Conservation (phyloP, 2,888 invertebrate genomes). For the Mesorhabditis spiculigera region DNA sequence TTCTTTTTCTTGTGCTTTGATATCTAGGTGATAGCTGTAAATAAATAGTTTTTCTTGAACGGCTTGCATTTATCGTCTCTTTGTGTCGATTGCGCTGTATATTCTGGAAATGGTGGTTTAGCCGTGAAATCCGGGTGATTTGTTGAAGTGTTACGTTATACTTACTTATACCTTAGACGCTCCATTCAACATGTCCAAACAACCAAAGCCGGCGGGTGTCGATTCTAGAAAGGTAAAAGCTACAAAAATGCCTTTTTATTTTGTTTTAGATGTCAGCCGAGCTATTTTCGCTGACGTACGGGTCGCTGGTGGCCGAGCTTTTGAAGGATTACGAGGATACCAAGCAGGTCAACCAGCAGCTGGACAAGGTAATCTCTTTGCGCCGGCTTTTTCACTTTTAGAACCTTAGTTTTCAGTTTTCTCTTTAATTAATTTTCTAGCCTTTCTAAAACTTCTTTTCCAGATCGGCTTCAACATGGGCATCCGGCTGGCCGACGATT, state of each 20-base stretch:
- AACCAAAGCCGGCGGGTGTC: slow-evolving; percentile 24
- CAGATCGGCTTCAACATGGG: slow-evolving; percentile 92
- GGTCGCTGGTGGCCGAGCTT: slow-evolving; percentile 92
- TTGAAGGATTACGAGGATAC: slow-evolving; percentile 91
- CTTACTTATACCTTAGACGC: too few relatives aligned
- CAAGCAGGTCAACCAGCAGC: slow-evolving; percentile 94
- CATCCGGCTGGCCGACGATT: slow-evolving; percentile 92
- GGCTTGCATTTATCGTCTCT: too few relatives aligned
- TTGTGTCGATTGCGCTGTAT: too few relatives aligned
- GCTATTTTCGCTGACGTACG: slow-evolving; percentile 92
- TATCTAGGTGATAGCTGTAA: too few relatives aligned
- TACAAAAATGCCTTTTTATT: neutral
- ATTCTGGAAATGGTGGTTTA: too few relatives aligned
- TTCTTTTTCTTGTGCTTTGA: too few relatives aligned
- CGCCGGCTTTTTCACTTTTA: neutral
- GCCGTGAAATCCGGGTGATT: too few relatives aligned
- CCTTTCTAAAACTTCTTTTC: neutral
- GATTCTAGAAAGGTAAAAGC: slow-evolving; percentile 31
- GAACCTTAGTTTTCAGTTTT: too few relatives aligned
- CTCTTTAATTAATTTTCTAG: neutral
- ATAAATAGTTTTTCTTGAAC: too few relatives aligned
- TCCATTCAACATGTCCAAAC: slow-evolving; percentile 28
- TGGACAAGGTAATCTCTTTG: slow-evolving; percentile 66
- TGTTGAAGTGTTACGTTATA: too few relatives aligned
- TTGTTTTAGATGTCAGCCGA: slow-evolving; percentile 65